A percentile compares a stretch with the other conserved stretches of the same genome.
phyloP scores from a whole-genome alignment of 2,113 vertebrate genomes.

The Aepyceros melampus region DNA sequence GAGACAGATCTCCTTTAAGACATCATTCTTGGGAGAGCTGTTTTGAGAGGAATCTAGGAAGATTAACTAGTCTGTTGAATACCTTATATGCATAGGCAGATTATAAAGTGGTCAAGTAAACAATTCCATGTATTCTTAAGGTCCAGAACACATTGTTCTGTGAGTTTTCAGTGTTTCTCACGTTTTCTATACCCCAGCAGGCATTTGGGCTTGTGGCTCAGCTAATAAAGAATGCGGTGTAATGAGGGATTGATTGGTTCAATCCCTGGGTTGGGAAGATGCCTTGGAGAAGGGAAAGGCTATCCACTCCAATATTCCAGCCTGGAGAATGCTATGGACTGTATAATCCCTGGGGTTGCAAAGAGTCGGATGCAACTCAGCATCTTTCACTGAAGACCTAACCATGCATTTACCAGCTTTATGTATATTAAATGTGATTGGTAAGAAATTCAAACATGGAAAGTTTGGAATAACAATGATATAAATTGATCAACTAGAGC shows the following conservation, averaged over 20 bases:
- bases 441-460: not conserved
- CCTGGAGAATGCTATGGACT: not conserved
- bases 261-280: not conserved
- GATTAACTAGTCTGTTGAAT: not conserved
- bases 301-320: not conserved
- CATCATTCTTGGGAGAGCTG: not conserved
- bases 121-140: not conserved
- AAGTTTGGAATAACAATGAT: not conserved
- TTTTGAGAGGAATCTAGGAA: not conserved
- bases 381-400: not conserved
- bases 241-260: not conserved
- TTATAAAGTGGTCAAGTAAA: not conserved
- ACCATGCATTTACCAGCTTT: not conserved
- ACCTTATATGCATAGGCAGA: not conserved
- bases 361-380: rapidly evolving
- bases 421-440: not conserved
- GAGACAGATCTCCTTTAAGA: not conserved
- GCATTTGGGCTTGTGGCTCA: not conserved
- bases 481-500: not conserved
- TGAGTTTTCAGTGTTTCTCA: not conserved
- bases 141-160: not conserved
- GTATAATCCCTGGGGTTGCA: not conserved
- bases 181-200: not conserved
- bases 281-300: not conserved
- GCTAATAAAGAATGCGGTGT: not conserved